These are phyloP conservation scores for Pristionchus arcanus DNA, from an alignment of 2,888 invertebrate species.

Conservation along the genomic window DNA sequence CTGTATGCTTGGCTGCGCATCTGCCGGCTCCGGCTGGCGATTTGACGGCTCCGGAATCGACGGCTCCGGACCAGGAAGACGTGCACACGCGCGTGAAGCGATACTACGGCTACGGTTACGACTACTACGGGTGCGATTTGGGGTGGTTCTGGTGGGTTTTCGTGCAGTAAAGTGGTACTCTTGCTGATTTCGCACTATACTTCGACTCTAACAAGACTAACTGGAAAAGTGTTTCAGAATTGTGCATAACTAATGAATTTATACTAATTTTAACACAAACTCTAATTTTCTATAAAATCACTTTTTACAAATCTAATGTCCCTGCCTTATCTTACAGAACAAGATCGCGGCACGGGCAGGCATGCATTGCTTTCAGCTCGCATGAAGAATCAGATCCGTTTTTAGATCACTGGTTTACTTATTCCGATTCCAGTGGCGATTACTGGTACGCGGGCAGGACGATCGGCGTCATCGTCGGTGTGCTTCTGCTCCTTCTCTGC, in stretches of 20 bases:
- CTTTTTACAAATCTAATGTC: too few relatives aligned
- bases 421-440: slow-evolving; percentile 60
- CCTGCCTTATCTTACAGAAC: too few relatives aligned
- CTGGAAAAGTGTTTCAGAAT: not conserved
- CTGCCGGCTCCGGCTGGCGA: slow-evolving; percentile 4
- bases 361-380: too few relatives aligned
- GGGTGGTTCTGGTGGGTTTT: slow-evolving; percentile 39
- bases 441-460: slow-evolving; percentile 78
- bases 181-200: not conserved
- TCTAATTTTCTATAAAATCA: too few relatives aligned
- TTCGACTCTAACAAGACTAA: not conserved
- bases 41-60: not conserved
- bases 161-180: not conserved
- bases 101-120: slow-evolving; percentile 55
- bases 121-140: slow-evolving; percentile 56
- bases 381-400: too few relatives aligned
- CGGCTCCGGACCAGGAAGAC: slow-evolving; percentile 17
- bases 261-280: too few relatives aligned
- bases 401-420: too few relatives aligned
- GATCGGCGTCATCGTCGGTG: slow-evolving; percentile 75
- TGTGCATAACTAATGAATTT: not conserved
- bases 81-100: slow-evolving; percentile 43
- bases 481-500: slow-evolving; percentile 72
- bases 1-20: slow-evolving; percentile 3
- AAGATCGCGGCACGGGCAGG: too few relatives aligned